Conservation (phyloP, 2,113 vertebrate genomes). For the Arizona elegans region DNA sequence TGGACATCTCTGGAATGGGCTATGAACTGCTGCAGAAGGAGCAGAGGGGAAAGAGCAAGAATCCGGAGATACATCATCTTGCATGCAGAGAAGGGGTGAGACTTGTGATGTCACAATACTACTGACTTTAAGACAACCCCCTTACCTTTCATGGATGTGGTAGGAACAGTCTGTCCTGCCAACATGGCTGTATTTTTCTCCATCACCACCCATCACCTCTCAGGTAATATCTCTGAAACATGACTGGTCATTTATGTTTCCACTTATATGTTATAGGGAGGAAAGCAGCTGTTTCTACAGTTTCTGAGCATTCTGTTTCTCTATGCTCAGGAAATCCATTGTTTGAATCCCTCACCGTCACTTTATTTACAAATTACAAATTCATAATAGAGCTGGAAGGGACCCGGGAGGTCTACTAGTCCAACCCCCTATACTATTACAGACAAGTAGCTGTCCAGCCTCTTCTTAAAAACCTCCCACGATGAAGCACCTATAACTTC, state of each 20-base stretch:
- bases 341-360: background rate
- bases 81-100: background rate
- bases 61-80: background rate
- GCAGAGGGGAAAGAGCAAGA: background rate
- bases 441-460: background rate
- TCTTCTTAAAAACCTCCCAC: background rate
- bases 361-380: background rate
- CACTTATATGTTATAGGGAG: background rate
- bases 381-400: background rate
- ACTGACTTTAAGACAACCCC: background rate
- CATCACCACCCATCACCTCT: background rate
- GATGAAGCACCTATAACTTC: background rate
- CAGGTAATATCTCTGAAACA: background rate
- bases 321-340: background rate
- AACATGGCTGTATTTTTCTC: background rate
- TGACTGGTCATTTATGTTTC: background rate
- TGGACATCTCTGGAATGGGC: background rate
- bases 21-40: background rate
- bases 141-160: background rate
- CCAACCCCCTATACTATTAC: background rate
- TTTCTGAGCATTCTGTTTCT: background rate
- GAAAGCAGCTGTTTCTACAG: background rate
- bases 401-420: background rate
- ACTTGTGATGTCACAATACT: background rate
- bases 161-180: background rate